Base-by-base conservation (phyloP, 2,113 vertebrate species). In the Microcebus jonahi region DNA sequence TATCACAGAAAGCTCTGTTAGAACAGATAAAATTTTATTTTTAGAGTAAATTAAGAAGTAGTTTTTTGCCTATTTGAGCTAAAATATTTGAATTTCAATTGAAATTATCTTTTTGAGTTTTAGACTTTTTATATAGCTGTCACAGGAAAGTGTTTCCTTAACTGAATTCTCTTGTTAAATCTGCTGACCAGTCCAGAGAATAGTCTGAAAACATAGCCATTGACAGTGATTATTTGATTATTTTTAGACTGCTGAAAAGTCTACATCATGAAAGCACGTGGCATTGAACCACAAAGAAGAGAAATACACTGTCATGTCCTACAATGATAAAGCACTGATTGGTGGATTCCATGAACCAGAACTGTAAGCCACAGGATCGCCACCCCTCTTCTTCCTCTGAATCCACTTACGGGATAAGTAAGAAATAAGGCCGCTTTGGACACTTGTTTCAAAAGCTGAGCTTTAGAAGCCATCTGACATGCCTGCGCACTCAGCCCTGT, bases 1-100 rank as follows among this genome's bases (percentile, higher is more conserved):
- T 97, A 83, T 98, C 91, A 75, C 93, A 88, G 90, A 98, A 92
- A 97, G 15, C 10, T 4, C 87, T 48, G 53, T 83, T 97, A 86
- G 80, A 97, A 23, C 42, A 97, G 68, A 95, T 15, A 88, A 94
- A 98, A 91, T 91, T 97, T 82, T 59, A 86, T 98, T 97, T 88
- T 92, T 91, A 82, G 39, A 92, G 67, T 96, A 98, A 98, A 96
- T 82, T 84, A 97, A 1, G 31, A 55, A 95, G 36, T 29, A 80
- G 73, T 34, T 97, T 96, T 97, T 93, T 27, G 61, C 71, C 53
- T 92, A 42, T 95, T 98, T 97, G 94, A 77, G 36, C 39, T 94
- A 53, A 88, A 95, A 73, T 59, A 98, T 98, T 98, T 98, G 86
- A 95, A 97, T 96, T 92, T 96, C 96, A 96, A 71, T 25, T 93